Evolutionary conservation across 2,113 vertebrate genomes (phyloP), one percentile per base, ranked within the genome.

Genomic region (Rhinolophus sinicus): DNA sequence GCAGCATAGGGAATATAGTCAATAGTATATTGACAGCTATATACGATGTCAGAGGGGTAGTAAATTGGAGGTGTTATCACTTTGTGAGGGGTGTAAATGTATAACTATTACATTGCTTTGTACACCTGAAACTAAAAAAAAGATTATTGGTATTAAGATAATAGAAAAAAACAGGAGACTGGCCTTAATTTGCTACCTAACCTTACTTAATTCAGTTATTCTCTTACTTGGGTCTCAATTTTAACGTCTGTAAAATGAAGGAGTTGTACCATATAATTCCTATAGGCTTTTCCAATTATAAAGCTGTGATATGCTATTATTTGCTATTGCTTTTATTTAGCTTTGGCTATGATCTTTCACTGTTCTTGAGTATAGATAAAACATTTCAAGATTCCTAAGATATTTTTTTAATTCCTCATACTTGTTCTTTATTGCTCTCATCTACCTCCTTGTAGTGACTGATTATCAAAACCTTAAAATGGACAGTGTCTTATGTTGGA

Each of bases 381-480:
- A 82, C 30, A n/a, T 90, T 38, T 69, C 35, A 76, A 96, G 26
- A 28, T 85, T 95, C 93, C 26, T 81, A 88, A 69, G 40, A 83
- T 91, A 6, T 77, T 80, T 88, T 19, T 54, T 56, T 80, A 89
- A 70, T 72, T 86, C 9, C 84, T 76, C 44, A 18, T 44, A 44
- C 78, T 80, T 83, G 33, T 89, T 69, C 33, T 93, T 90, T 90
- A 72, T 81, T 87, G 62, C 4, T 19, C 28, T 89, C 9, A 82
- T 67, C 70, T 90, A 30, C 52, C n/a, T 85, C 38, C 24, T 83
- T 70, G 10, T 86, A 77, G 33, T 81, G 56, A 58, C 35, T 87
- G 50, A 78, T 83, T 78, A 75, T 86, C 85, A 28, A 73, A 62
- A 67, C 84, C 40, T 94, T 90, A 85, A 95, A 94, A 89, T 82